A percentile compares a stretch with the other conserved stretches of the same genome.
These are phyloP conservation scores for Lamellibrachia satsuma DNA, from an alignment of 2,888 invertebrate genomes.

Conservation along the genomic window DNA sequence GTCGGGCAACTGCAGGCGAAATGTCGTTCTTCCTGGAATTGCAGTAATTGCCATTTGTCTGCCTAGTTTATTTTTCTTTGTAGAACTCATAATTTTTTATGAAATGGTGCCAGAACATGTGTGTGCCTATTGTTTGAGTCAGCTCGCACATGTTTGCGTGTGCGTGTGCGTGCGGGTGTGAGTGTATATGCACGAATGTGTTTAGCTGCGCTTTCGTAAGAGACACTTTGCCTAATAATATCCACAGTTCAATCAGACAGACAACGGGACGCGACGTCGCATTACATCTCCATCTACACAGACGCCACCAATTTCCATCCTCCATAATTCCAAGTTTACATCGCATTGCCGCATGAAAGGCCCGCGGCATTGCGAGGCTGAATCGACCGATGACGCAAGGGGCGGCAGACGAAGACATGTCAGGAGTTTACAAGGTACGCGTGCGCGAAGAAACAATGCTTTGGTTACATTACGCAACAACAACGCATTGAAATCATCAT, in stretches of 20 bases:
- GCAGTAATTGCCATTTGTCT: too few relatives aligned
- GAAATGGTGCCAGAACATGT: too few relatives aligned
- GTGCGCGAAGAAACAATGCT: neutral
- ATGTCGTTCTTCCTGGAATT: too few relatives aligned
- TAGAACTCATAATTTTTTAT: too few relatives aligned
- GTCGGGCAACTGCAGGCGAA: too few relatives aligned
- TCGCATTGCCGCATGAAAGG: conserved; percentile 5
- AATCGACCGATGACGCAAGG: neutral
- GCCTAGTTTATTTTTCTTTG: too few relatives aligned
- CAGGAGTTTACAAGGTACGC: neutral
- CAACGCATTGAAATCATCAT: neutral
- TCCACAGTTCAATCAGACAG: neutral
- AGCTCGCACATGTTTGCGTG: too few relatives aligned
- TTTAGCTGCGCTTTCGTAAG: neutral
- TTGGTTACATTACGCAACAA: neutral
- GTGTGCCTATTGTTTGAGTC: too few relatives aligned
- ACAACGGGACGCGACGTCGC: neutral
- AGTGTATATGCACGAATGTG: neutral
- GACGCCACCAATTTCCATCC: neutral
- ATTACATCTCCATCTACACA: neutral
- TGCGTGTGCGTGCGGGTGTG: too few relatives aligned
- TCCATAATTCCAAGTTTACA: neutral
- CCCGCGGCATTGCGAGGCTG: neutral
- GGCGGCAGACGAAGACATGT: neutral
- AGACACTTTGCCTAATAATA: neutral